These are phyloP conservation scores for Drosophila erecta DNA, from an alignment of 1,140 invertebrate genomes.

Conservation along the genomic window DNA sequence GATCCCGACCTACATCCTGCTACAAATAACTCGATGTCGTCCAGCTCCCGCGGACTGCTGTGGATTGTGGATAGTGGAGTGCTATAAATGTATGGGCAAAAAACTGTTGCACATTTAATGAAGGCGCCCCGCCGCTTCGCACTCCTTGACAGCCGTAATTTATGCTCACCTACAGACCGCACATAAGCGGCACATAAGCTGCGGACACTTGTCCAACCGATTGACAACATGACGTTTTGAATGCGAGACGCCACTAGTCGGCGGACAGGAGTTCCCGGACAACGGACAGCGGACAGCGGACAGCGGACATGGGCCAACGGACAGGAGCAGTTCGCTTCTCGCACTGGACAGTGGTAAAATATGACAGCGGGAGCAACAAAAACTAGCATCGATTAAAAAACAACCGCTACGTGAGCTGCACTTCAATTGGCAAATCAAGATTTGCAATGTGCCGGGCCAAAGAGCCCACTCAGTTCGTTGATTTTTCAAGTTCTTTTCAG, in stretches of 20 bases:
- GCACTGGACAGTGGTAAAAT: slow-evolving; percentile 54
- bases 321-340: slow-evolving; percentile 22
- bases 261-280: slow-evolving; percentile 39
- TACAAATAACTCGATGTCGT: slow-evolving; percentile 66
- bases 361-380: slow-evolving; percentile 71
- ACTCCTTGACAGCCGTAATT: slow-evolving; percentile 53
- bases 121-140: slow-evolving; percentile 39
- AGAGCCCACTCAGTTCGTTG: neutral
- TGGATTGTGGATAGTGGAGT: neutral
- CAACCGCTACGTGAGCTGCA: slow-evolving; percentile 54
- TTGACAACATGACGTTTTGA: slow-evolving; percentile 79
- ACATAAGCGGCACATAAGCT: slow-evolving; percentile 64
- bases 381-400: slow-evolving; percentile 69
- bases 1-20: slow-evolving; percentile 60
- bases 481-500: neutral
- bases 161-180: slow-evolving; percentile 64
- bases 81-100: slow-evolving; percentile 14
- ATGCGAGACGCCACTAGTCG: slow-evolving; percentile 59
- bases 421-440: slow-evolving; percentile 44
- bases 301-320: slow-evolving; percentile 8
- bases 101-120: slow-evolving; percentile 57
- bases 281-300: slow-evolving; percentile 14
- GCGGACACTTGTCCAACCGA: slow-evolving; percentile 53
- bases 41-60: slow-evolving; percentile 19
- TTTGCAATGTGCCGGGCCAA: slow-evolving; percentile 19